phyloP scores from a whole-genome alignment of 2,113 vertebrate species.

The Corvus hawaiiensis region DNA sequence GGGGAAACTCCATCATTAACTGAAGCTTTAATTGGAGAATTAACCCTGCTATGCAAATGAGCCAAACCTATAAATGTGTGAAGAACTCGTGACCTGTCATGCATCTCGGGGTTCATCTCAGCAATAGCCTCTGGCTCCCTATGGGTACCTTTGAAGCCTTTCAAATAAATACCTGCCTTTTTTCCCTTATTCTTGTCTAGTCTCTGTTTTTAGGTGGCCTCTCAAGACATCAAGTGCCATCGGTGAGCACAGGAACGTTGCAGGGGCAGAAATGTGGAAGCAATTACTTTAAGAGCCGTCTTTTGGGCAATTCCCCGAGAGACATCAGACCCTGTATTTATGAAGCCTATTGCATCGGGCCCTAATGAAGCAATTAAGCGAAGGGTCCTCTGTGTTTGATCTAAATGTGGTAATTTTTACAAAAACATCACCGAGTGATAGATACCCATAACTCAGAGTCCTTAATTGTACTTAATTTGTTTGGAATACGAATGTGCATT shows the following conservation, averaged over 20 bases:
- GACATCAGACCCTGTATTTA: conserved; percentile 89
- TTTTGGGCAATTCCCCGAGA: conserved; percentile 94
- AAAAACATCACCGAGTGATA: conserved; percentile 98
- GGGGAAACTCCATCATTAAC: no score
- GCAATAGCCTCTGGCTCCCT: no score
- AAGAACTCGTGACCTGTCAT: no score
- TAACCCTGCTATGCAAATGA: no score
- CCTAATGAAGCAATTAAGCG: conserved; percentile 99
- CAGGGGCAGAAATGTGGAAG: conserved; percentile 92
- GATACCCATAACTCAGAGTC: conserved; percentile 99
- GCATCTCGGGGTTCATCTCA: no score
- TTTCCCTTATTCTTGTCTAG: no score
- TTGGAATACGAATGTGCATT: conserved; percentile 99
- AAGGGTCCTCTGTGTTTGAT: conserved; percentile 96
- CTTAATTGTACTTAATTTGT: conserved; percentile 99
- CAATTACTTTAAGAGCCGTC: conserved; percentile 94
- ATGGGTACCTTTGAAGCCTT: no score
- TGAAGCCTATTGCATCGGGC: conserved; percentile 86
- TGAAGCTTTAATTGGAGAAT: no score
- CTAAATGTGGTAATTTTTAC: conserved; percentile 99
- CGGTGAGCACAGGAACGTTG: conserved; percentile 77
- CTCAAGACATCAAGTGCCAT: conserved; percentile 50
- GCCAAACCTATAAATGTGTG: no score
- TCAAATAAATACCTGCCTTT: no score
- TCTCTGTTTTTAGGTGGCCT: no score